Conservation (phyloP, 2,113 vertebrate species). For the Machaerirhynchus nigripectus region DNA sequence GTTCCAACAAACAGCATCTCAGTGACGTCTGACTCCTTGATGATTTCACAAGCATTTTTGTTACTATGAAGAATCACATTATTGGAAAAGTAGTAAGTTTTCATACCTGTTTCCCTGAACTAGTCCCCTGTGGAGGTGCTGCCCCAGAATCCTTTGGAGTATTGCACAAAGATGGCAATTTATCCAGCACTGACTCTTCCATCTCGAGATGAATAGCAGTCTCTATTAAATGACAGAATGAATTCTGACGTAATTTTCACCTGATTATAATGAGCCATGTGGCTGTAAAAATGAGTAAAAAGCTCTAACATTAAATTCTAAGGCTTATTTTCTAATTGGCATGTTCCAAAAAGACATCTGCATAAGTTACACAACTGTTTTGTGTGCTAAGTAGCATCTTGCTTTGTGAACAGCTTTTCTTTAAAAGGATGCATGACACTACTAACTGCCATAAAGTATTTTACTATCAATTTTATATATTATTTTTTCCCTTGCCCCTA, state of each 20-base stretch:
- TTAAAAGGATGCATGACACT: neutral
- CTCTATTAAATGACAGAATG: neutral
- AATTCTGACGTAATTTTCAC: neutral
- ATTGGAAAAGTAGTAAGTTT: neutral
- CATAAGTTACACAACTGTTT: neutral
- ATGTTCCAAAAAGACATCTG: neutral
- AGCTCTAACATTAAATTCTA: neutral
- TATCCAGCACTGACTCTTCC: conserved; percentile 63
- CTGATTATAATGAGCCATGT: neutral
- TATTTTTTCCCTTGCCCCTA: neutral
- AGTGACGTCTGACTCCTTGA: neutral
- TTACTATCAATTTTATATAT: neutral
- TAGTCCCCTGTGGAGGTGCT: conserved; percentile 21
- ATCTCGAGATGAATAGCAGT: neutral
- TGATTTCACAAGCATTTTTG: neutral
- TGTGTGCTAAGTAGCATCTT: neutral
- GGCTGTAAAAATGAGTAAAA: neutral
- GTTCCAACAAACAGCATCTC: neutral
- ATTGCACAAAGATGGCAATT: neutral
- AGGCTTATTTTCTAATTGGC: neutral
- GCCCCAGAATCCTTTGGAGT: conserved; percentile 53
- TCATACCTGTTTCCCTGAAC: conserved; percentile 57
- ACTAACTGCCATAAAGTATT: neutral
- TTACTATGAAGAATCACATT: neutral
- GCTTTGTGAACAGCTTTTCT: neutral